Percentiles rank a stretch among this genome's conserved stretches.
These are phyloP conservation scores for Gnathochromis pfefferi DNA, from an alignment of 2,113 vertebrate species.

Conservation along the genomic window DNA sequence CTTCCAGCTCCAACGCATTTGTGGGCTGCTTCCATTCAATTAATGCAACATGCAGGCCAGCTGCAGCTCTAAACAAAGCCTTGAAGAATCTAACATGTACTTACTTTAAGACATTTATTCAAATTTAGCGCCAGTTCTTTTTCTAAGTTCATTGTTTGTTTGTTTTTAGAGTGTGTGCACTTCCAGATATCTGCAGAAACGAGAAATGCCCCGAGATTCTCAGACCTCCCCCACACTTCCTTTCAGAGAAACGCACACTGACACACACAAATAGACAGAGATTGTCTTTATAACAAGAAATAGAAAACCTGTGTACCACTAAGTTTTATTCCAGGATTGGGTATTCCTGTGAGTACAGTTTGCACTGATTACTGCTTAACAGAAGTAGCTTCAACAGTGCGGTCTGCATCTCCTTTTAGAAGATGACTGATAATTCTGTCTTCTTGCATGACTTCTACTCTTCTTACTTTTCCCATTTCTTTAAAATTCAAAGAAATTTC, in stretches of 20 bases:
- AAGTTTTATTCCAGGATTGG: not conserved
- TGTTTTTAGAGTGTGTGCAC: not conserved
- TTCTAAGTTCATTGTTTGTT: not conserved
- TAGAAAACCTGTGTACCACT: not conserved
- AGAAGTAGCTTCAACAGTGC: not conserved
- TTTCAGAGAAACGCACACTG: not conserved
- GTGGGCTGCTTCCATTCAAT: not conserved
- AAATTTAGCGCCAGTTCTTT: not conserved
- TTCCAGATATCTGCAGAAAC: slow-evolving; percentile 61
- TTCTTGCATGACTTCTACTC: not conserved
- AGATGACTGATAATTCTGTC: not conserved
- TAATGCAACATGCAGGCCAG: not conserved
- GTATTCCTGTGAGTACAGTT: not conserved
- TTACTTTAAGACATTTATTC: not conserved
- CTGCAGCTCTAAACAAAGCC: not conserved
- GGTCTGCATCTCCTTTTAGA: not conserved
- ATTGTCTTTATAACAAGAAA: not conserved
- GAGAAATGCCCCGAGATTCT: slow-evolving; percentile 46
- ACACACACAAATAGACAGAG: not conserved
- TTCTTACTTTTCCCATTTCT: not conserved
- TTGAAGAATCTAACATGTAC: not conserved
- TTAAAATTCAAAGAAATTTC: not conserved
- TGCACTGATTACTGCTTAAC: not conserved
- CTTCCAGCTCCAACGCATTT: not conserved
- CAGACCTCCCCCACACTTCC: slow-evolving; percentile 52